Base-by-base conservation (phyloP, 2,797 vertebrate genomes). In the Phaenicophaeus curvirostris region DNA sequence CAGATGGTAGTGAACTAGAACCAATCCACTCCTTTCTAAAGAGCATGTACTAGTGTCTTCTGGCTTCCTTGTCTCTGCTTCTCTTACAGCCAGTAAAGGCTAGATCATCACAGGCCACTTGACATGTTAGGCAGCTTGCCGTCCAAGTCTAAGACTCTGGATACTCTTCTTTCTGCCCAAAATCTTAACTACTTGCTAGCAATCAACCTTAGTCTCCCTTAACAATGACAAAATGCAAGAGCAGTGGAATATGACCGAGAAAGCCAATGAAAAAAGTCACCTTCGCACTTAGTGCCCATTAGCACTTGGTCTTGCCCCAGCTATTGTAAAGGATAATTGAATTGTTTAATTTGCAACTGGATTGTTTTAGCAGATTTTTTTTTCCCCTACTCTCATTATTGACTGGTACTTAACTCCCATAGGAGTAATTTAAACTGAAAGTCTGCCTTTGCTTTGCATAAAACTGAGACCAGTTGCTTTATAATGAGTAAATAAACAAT, bases 401-500 rank as follows among this genome's bases (percentile, higher is more conserved):
- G 59, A 96, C 73, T 96, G 90, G 96, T 90, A 85, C 84, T 97
- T 93, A 91, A 95, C 55, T 97, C 86, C 61, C 53, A 15, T 84
- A 95, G 93, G 74, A 90, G 69, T 78, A 94, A 96, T 97, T 96
- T 94, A 92, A 96, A 95, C 73, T 51, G 78, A 91, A 96, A 94
- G 31, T 90, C 65, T 96, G 74, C 61, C 33, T 95, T 94, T 94
- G 24, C 59, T 89, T 91, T 96, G 75, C 59, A 66, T 89, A 89
- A 73, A 95, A 92, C 71, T 7, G 5, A 96, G 54, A 23, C 55
- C 13, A 33, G 73, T 85, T 90, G 69, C 58, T 96, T 90, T 91
- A 48, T 89, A 96, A 95, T 90, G 93, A 97, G 81, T 94, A 96
- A 96, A 94, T 93, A 96, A 97, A 96, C 62, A 85, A 85, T 35